Evolutionary conservation across 2,113 vertebrate species (phyloP).

Genomic region (Ptychochromis oligacanthus): DNA sequence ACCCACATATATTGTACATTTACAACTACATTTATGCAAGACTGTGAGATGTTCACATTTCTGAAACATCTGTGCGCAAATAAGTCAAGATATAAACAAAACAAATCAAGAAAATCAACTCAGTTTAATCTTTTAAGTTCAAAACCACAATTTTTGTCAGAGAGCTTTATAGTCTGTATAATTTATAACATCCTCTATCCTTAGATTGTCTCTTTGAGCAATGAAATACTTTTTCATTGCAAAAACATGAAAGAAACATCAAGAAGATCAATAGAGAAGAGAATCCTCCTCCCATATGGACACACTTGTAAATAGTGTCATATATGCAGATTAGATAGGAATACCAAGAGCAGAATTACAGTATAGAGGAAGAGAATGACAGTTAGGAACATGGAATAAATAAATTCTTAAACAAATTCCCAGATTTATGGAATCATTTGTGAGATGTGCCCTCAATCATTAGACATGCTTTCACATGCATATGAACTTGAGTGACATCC

Average conservation of each 20-base stretch:
- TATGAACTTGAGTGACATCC: no score
- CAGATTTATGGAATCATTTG: rapidly evolving
- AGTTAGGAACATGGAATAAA: neutral
- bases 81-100: neutral
- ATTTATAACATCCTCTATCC: no score
- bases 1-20: neutral
- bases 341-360: neutral
- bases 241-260: neutral
- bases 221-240: no score
- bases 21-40: neutral
- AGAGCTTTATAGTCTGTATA: no score
- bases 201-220: no score
- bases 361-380: neutral
- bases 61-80: neutral
- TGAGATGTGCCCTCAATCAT: rapidly evolving
- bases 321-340: neutral
- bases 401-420: no score
- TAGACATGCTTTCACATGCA: no score
- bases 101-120: neutral
- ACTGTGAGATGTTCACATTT: neutral
- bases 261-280: neutral
- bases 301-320: rapidly evolving
- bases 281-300: neutral
- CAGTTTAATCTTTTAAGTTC: neutral
- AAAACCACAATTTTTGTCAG: neutral